Percentiles rank a stretch among this genome's conserved stretches.
phyloP scores from a whole-genome alignment of 2,888 invertebrate species.

The Sinopyrophorus schimmeli region DNA sequence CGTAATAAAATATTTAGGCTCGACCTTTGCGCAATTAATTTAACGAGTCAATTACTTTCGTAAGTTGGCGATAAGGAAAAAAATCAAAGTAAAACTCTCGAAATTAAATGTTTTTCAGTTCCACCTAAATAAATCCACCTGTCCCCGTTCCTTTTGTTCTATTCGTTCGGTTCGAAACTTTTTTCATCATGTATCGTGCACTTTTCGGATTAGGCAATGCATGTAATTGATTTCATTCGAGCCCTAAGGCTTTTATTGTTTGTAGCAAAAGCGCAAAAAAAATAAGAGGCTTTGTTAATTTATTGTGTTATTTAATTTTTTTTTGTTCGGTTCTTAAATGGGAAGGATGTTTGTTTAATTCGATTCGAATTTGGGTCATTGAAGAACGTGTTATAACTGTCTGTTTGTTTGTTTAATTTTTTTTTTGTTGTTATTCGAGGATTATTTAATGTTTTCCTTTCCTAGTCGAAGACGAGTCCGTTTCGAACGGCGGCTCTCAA shows the following conservation, averaged over 20 bases:
- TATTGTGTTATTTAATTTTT: conserved; percentile 34
- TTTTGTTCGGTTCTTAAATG: conserved; percentile 33
- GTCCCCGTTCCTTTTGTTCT: conserved; percentile 2
- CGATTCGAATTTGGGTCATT: conserved; percentile 36
- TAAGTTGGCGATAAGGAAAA: no score
- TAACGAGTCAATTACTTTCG: no score
- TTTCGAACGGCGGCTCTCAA: no score
- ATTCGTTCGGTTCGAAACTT: conserved; percentile 13
- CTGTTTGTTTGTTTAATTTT: conserved; percentile 8
- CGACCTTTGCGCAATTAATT: no score
- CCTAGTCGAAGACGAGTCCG: no score
- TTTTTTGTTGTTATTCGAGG: background rate
- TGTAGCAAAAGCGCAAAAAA: no score
- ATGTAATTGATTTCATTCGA: conserved; percentile 37
- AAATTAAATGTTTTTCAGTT: background rate
- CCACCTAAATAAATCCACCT: conserved; percentile 19
- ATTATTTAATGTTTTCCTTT: background rate
- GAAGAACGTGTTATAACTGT: conserved; percentile 26
- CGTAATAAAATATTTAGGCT: no score
- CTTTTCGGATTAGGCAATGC: conserved; percentile 35
- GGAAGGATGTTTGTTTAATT: conserved; percentile 30
- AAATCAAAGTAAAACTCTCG: background rate
- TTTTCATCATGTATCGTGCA: conserved; percentile 24
- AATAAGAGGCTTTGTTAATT: conserved; percentile 28
- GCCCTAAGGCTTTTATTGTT: conserved; percentile 38